Conservation (phyloP, 2,113 vertebrate genomes). For the Actenoides lindsayi region DNA sequence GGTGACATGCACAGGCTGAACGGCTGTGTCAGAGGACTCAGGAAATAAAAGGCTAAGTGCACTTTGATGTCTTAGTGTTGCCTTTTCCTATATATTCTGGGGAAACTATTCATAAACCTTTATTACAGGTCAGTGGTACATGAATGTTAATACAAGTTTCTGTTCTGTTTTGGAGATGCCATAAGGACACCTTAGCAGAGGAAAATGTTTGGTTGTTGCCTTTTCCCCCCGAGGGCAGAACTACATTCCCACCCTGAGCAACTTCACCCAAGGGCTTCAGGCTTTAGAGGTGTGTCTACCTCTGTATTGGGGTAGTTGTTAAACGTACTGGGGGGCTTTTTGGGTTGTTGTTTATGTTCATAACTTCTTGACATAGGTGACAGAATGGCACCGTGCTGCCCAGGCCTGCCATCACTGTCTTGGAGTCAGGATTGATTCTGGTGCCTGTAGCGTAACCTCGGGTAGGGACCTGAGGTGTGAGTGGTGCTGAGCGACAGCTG, state of each 20-base stretch:
- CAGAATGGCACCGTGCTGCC: background rate
- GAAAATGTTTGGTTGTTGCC: background rate
- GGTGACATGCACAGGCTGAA: background rate
- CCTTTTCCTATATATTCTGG: background rate
- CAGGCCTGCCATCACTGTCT: background rate
- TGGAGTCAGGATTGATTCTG: background rate
- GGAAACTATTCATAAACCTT: background rate
- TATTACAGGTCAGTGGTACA: background rate
- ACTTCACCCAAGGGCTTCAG: background rate
- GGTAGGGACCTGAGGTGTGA: background rate
- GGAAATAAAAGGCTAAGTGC: background rate
- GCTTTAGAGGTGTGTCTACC: background rate
- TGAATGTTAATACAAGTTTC: background rate
- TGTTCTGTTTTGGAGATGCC: background rate
- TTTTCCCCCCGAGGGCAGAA: background rate
- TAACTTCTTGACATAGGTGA: background rate
- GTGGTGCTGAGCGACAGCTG: background rate
- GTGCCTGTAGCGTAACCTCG: background rate
- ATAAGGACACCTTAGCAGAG: background rate
- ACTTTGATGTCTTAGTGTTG: background rate
- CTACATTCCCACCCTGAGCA: background rate
- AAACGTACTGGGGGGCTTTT: background rate
- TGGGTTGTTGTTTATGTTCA: background rate
- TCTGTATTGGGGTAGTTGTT: background rate
- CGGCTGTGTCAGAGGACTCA: background rate